Evolutionary conservation across 2,888 invertebrate genomes (phyloP), one percentile per base, ranked within the genome.

Genomic region (Bellardia pandia): DNA sequence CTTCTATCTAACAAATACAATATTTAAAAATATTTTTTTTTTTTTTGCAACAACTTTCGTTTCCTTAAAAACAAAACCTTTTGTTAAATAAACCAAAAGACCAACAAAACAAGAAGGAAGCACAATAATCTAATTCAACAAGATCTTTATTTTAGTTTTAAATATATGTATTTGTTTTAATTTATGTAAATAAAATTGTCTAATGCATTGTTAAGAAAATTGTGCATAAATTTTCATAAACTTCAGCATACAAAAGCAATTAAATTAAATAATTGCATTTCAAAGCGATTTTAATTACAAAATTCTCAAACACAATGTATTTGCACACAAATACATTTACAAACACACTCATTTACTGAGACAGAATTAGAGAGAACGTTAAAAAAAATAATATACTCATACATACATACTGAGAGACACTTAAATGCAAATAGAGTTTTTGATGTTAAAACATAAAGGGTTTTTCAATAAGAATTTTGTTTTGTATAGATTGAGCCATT

Each of bases 221-320:
- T 75, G 62, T 81, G 74, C 77, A 87, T 88, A 88, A 88, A 88
- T 88, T 87, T 86, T 48, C 79, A 56, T 71, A 74, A 86, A 83
- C 88, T 88, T 88, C 85, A 87, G 51, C 87, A 81, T 66, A 86
- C 77, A 88, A 79, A 85, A 88, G 89, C 88, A 86, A 88, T 89
- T 86, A 88, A 88, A 88, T 83, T 60, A 89, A 86, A 89, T 88
- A 89, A 89, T 89, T 89, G 85, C 89, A 88, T 83, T 83, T 89
- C 78, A 78, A 89, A 89, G 81, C 85, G 80, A 89, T 89, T 89
- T 89, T 86, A 89, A 89, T 89, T 89, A 85, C 83, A 86, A 89
- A 88, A 86, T 89, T 86, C 82, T 86, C 79, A 45, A 85, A 83
- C 71, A 85, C 79, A 88, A 77, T 88, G 37, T 69, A 72, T 84